Percentiles rank a stretch among this genome's conserved stretches.
phyloP scores from a whole-genome alignment of 2,888 invertebrate species.

The Watsonalla cultraria region DNA sequence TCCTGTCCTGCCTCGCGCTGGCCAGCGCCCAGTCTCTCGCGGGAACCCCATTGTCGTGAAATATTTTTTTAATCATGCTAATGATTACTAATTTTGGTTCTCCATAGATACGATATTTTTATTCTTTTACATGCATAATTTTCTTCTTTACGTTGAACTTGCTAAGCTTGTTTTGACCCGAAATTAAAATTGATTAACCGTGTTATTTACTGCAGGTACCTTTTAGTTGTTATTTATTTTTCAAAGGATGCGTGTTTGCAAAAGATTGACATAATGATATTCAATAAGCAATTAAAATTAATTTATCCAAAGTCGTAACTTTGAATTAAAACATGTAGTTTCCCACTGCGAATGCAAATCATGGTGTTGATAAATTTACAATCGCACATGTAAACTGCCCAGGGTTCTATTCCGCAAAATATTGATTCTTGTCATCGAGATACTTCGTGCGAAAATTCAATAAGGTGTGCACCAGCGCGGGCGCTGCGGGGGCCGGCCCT shows the following conservation, averaged over 20 bases:
- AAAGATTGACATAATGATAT: not conserved
- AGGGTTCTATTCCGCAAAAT: constrained; percentile 32
- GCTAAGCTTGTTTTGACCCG: too few relatives aligned
- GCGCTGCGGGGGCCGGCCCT: constrained; percentile 55
- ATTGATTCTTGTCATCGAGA: constrained; percentile 40
- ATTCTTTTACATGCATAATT: too few relatives aligned
- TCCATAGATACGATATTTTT: too few relatives aligned
- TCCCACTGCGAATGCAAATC: constrained; percentile 19
- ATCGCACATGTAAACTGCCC: constrained; percentile 11
- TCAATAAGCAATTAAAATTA: not conserved
- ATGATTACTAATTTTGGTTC: too few relatives aligned
- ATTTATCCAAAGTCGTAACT: not conserved
- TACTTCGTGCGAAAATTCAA: constrained; percentile 66
- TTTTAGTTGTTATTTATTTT: too few relatives aligned
- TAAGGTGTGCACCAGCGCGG: constrained; percentile 37
- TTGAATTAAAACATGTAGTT: constrained; percentile 2
- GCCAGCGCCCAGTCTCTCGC: constrained; percentile 47
- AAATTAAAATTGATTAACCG: too few relatives aligned
- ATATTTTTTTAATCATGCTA: not conserved
- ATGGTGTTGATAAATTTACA: constrained; percentile 19
- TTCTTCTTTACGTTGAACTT: too few relatives aligned
- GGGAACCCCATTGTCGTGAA: not conserved
- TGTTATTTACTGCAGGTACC: too few relatives aligned
- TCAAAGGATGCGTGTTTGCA: too few relatives aligned
- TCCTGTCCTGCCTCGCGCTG: constrained; percentile 31